These are phyloP conservation scores for Orestias chungarensis DNA, from an alignment of 2,797 vertebrate genomes.

Conservation along the genomic window DNA sequence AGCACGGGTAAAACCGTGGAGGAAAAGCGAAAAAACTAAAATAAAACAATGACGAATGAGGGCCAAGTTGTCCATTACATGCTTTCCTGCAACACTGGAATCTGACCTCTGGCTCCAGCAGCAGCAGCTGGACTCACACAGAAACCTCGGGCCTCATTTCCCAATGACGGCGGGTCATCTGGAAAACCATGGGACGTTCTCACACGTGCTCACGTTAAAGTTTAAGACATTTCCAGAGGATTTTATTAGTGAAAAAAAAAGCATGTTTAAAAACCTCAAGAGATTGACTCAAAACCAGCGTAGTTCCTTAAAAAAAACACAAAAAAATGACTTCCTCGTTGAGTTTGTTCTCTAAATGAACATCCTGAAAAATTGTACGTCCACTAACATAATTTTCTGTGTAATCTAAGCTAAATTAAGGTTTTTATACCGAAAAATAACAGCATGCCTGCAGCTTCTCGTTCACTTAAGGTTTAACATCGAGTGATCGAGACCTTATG, in stretches of 20 bases:
- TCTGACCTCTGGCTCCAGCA: conserved; percentile 49
- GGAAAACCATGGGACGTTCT: not conserved
- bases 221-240: not conserved
- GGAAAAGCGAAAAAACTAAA: conserved; percentile 15
- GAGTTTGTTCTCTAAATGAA: not conserved
- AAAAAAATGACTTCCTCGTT: not conserved
- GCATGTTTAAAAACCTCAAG: too few relatives aligned
- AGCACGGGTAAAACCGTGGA: not conserved
- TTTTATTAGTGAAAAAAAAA: too few relatives aligned
- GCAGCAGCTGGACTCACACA: conserved; percentile 14
- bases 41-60: conserved; percentile 1
- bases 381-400: not conserved
- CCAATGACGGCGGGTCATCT: not conserved
- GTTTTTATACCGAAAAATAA: not conserved
- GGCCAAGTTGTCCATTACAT: conserved; percentile 71
- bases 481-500: too few relatives aligned
- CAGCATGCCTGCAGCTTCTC: too few relatives aligned
- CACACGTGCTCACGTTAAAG: not conserved
- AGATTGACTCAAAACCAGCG: not conserved
- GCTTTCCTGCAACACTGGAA: conserved; percentile 73
- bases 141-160: not conserved
- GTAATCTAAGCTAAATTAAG: too few relatives aligned
- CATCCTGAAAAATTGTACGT: not conserved
- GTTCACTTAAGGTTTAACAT: too few relatives aligned
- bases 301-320: not conserved